These are phyloP conservation scores for Genyomyrus donnyi DNA, from an alignment of 2,113 vertebrate genomes.

Conservation along the genomic window DNA sequence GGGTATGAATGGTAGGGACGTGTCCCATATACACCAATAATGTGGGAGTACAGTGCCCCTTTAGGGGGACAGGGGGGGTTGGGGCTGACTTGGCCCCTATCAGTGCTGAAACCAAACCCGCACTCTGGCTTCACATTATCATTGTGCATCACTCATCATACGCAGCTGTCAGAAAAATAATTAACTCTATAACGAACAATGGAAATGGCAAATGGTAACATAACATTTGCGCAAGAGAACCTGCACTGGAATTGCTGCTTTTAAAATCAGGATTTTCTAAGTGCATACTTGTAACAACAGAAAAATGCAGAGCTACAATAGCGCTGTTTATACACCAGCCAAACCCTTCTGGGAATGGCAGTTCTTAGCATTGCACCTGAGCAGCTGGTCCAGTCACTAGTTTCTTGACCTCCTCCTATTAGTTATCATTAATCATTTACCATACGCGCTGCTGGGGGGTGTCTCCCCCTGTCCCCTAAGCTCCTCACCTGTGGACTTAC, in stretches of 20 bases:
- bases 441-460: not conserved
- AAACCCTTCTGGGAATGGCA: not conserved
- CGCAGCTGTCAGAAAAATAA: not conserved
- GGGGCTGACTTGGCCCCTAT: not conserved
- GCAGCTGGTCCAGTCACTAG: not conserved
- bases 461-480: not conserved
- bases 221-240: not conserved
- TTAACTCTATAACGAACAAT: not conserved
- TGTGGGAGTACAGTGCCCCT: not conserved
- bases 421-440: not conserved
- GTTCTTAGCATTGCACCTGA: not conserved
- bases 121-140: not conserved
- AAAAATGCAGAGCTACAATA: not conserved
- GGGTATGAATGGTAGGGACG: not conserved
- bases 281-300: not conserved
- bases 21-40: too few species aligned
- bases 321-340: not conserved
- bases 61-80: not conserved
- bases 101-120: not conserved
- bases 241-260: not conserved
- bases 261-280: not conserved
- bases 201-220: not conserved
- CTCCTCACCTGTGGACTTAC: not conserved
- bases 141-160: not conserved
- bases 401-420: not conserved